phyloP scores from a whole-genome alignment of 35 echinoderm and acorn worm genomes.

The Eucidaris tribuloides region DNA sequence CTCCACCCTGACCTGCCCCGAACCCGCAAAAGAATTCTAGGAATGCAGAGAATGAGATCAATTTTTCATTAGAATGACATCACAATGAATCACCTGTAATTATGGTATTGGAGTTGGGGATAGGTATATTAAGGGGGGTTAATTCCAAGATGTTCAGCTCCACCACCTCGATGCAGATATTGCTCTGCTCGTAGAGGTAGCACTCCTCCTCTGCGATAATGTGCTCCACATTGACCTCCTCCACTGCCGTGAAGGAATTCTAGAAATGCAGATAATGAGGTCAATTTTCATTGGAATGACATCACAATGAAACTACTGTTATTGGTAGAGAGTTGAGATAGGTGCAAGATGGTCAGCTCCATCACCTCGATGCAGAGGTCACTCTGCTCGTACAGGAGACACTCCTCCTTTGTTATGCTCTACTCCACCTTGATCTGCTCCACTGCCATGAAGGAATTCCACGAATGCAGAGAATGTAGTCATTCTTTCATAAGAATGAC shows the following conservation, averaged over 20 bases:
- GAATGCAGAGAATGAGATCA: neutral
- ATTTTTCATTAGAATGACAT: no score
- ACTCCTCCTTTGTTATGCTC: conserved; percentile 85
- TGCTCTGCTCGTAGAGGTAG: no score
- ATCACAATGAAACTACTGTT: no score
- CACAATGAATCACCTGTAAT: no score
- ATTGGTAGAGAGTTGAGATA: no score
- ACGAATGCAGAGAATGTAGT: neutral
- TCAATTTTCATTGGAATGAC: no score
- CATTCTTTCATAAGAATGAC: no score
- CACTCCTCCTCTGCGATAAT: conserved; percentile 96
- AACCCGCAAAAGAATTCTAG: conserved; percentile 91
- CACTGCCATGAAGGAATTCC: conserved; percentile 89
- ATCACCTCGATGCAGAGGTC: conserved; percentile 89
- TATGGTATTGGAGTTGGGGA: conserved; percentile 86
- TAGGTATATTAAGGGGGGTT: conserved; percentile 78
- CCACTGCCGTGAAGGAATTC: no score
- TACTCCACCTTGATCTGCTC: conserved; percentile 96
- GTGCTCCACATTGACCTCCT: no score
- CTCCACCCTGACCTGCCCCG: conserved; percentile 98
- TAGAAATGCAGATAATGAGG: no score
- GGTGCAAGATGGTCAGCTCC: conserved; percentile 82
- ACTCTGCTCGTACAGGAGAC: conserved; percentile 90
- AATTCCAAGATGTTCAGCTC: no score
- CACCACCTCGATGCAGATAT: no score